A percentile compares a stretch with the other conserved stretches of the same genome.
Conservation (phyloP, 2,888 invertebrate genomes). For the Tachina fera region DNA sequence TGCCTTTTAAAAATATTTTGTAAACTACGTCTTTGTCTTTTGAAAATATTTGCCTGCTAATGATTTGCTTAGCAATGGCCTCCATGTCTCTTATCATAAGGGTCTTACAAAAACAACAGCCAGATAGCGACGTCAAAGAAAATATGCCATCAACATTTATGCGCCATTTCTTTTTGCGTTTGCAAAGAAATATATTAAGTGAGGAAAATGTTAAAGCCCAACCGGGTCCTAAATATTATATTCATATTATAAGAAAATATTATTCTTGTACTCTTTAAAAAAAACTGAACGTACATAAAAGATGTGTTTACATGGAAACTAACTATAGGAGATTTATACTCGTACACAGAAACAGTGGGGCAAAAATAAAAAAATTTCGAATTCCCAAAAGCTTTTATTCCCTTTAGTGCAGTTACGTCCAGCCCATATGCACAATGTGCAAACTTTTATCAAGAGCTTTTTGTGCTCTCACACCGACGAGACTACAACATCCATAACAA, state of each 20-base stretch:
- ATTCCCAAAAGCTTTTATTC: too few relatives aligned
- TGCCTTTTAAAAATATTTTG: background rate
- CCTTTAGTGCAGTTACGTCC: too few relatives aligned
- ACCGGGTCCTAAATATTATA: conserved; percentile 22
- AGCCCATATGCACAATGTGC: too few relatives aligned
- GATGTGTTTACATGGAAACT: background rate
- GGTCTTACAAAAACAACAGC: background rate
- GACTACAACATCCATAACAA: too few relatives aligned
- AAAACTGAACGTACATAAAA: background rate
- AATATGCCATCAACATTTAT: conserved; percentile 33
- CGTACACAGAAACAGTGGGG: background rate
- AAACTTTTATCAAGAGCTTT: too few relatives aligned
- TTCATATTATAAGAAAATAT: conserved; percentile 35
- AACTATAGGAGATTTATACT: background rate
- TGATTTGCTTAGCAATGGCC: conserved; percentile 40
- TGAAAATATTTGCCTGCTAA: conserved; percentile 29
- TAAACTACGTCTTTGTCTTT: conserved; percentile 37
- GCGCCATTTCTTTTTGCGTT: conserved; percentile 37
- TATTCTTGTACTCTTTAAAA: background rate
- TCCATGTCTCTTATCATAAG: conserved; percentile 26
- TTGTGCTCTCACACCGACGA: too few relatives aligned
- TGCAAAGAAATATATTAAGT: conserved; percentile 2
- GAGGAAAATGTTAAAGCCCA: background rate
- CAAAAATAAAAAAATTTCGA: background rate
- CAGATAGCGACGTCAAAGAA: background rate